These are phyloP conservation scores for Gorsachius goisagi DNA, from an alignment of 2,113 vertebrate species.

Conservation along the genomic window DNA sequence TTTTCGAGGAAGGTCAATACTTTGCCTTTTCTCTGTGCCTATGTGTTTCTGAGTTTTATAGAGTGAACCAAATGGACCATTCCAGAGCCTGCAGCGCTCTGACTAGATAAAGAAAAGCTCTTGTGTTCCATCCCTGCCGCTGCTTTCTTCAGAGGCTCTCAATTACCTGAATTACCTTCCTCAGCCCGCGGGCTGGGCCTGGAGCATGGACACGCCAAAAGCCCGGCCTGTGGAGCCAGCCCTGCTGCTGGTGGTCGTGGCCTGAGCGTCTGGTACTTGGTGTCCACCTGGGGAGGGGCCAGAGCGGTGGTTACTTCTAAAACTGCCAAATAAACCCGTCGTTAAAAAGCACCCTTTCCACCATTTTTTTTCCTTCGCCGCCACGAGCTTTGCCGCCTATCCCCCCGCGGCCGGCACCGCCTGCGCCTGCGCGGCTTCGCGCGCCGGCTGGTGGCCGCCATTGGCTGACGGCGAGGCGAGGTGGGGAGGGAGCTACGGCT, in stretches of 20 bases:
- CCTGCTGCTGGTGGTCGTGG: too few species aligned
- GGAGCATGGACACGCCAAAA: background rate
- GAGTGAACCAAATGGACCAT: background rate
- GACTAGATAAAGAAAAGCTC: background rate
- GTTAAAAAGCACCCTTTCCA: rapidly evolving
- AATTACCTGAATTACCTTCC: too few species aligned
- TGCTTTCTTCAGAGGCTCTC: background rate
- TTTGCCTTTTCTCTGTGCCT: background rate
- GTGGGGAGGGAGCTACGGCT: rapidly evolving
- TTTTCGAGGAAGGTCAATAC: background rate
- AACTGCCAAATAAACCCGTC: background rate
- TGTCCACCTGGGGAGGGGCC: background rate
- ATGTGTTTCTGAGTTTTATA: rapidly evolving
- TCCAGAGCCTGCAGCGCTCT: rapidly evolving
- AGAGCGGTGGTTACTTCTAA: background rate
- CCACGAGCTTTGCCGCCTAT: rapidly evolving
- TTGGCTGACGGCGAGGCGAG: background rate
- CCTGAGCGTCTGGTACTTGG: background rate
- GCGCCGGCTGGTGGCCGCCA: background rate
- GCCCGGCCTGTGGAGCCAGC: background rate
- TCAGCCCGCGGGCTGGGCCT: background rate
- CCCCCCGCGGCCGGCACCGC: rapidly evolving
- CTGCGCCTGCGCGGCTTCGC: background rate
- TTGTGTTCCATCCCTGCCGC: background rate
- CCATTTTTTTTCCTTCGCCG: rapidly evolving